Base-by-base conservation (phyloP, 2,888 invertebrate species). In the Caenorhabditis sp. region DNA sequence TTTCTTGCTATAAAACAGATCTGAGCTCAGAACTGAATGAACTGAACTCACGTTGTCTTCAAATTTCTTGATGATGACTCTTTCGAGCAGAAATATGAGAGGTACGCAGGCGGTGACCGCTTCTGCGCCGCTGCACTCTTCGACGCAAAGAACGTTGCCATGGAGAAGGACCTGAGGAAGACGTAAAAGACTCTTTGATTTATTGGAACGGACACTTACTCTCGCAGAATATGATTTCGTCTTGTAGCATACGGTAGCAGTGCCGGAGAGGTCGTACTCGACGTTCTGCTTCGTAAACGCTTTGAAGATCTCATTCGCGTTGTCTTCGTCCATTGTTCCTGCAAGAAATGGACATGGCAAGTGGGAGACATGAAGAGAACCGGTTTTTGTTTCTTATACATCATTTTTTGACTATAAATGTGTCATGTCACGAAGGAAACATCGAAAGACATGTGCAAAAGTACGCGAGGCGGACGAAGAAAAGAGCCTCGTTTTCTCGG, bases 281-380 rank as follows among this genome's bases (percentile, higher is more conserved):
- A 65, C 59, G 17, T 70, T 74, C 20, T 73, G 74, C 37, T 78
- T 78, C 2, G 68, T 72, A 50, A 78, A 78, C 41, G 73, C 68
- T 55, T 86, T 86, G 75, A 85, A 80, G 41, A 88, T 84, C 56
- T 88, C 88, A 17, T 80, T 70, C n/a, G 85, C 88, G 73, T 88
- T 88, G 78, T 88, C 88, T 71, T 88, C 88, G 59, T 88, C 88
- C 88, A 88, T 88, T 24, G 5, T 27, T 17, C 27, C 45, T 55
- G 53, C 7, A 46, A 55, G 22, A 52, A 35, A 11, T 11, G 27
- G 15, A 32, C 20, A 27, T 27, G 20, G 5, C 22, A 17, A 58
- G 0, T 4, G 11, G 13, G 8, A 24, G 24, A 27, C 1, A 45
- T 9, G 24, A 20, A 37, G 27, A 35, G 61, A 43, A 53, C 30